phyloP scores from a whole-genome alignment of 2,888 invertebrate genomes.

The Drosophila basisetae region DNA sequence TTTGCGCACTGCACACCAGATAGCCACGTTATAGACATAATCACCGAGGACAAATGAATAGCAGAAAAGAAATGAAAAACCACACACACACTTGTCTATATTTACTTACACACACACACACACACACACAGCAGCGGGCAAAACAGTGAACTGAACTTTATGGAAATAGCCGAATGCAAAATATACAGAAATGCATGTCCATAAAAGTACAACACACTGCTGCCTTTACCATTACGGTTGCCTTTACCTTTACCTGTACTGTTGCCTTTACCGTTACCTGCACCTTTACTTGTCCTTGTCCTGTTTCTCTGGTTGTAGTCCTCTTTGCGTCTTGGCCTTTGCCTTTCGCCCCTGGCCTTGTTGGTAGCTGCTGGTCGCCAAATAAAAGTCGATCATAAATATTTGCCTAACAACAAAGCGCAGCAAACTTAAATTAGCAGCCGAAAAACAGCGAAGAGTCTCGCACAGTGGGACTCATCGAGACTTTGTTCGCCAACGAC shows the following conservation, averaged over 20 bases:
- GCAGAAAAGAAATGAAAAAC: background rate
- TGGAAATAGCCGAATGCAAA: slow-evolving; percentile 40
- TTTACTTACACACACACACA: slow-evolving; percentile 1
- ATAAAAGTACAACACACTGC: slow-evolving; percentile 25
- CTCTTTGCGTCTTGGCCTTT: background rate
- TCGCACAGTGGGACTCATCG: slow-evolving; percentile 24
- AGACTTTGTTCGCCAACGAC: background rate
- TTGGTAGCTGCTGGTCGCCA: slow-evolving; percentile 45
- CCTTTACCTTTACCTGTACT: background rate
- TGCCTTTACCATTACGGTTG: background rate
- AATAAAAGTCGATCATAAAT: slow-evolving; percentile 76
- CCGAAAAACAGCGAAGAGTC: slow-evolving; percentile 10
- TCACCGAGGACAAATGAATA: slow-evolving; percentile 31
- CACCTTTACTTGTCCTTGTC: background rate
- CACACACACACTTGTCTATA: slow-evolving; percentile 1
- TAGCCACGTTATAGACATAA: slow-evolving; percentile 32
- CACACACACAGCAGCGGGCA: slow-evolving; percentile 5
- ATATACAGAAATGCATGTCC: slow-evolving; percentile 50
- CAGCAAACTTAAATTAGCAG: slow-evolving; percentile 70
- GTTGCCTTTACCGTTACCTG: background rate
- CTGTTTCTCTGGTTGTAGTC: background rate
- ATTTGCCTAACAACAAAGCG: slow-evolving; percentile 66
- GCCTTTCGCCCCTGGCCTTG: slow-evolving; percentile 34
- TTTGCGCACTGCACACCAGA: slow-evolving; percentile 15
- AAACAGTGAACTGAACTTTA: slow-evolving; percentile 28